Percentiles rank a stretch among this genome's conserved stretches.
Conservation (phyloP, 2,113 vertebrate species). For the Rhadina sibilatrix region DNA sequence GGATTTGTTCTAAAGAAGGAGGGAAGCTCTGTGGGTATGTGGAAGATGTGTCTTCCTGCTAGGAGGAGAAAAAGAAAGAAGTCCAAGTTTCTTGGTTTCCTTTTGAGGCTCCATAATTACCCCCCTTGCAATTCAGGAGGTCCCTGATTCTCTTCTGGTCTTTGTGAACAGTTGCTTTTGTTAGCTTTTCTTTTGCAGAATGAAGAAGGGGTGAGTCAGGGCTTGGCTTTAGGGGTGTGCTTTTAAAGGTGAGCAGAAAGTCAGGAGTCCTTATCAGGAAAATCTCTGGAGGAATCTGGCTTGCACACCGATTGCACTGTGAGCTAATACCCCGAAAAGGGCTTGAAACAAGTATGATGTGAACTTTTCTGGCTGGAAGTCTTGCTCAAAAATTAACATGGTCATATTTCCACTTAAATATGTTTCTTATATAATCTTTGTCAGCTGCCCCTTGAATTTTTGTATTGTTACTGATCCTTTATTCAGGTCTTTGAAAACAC, state of each 20-base stretch:
- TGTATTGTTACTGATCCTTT: background rate
- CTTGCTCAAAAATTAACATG: background rate
- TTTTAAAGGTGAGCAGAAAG: background rate
- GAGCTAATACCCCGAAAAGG: background rate
- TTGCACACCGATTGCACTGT: fast-evolving
- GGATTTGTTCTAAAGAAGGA: background rate
- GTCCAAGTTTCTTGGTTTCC: background rate
- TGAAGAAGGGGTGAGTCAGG: background rate
- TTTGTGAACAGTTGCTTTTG: background rate
- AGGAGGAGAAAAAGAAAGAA: background rate
- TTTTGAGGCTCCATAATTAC: background rate
- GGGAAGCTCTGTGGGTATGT: background rate
- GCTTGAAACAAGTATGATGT: background rate
- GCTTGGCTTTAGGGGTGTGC: background rate
- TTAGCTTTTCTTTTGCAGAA: background rate
- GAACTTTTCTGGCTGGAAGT: background rate
- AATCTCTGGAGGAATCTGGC: background rate
- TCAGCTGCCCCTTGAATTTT: background rate
- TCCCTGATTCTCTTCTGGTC: background rate
- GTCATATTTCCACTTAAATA: background rate
- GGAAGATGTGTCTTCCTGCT: background rate
- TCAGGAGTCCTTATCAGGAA: background rate
- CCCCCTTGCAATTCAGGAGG: background rate
- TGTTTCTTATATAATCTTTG: background rate
- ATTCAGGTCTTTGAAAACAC: background rate